Evolutionary conservation across 1,140 invertebrate species (phyloP), one percentile per base, ranked within the genome.

Genomic region (Eulimnadia texana): DNA sequence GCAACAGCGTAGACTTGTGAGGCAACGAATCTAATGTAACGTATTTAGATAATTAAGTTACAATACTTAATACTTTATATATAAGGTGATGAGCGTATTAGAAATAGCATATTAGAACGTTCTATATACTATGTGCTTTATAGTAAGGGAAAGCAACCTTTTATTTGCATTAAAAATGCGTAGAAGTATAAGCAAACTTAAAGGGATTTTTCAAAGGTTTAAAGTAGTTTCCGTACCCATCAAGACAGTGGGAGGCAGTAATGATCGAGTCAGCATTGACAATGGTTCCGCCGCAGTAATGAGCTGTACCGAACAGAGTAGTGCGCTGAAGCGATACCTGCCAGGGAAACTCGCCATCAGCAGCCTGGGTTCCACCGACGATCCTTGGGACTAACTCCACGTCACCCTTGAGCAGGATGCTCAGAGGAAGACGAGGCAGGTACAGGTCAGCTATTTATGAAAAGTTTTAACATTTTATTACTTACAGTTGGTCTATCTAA

Each of bases 231-330:
- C 16, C 60, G 11, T 56, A 63, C 56, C 60, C 67, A 23, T 67
- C 60, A 22, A 67, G 63, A 67, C 81, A 83, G 66, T 83, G 81
- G 33, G 78, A 80, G 22, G 81, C 80, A 3, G 77, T 79, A 2
- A 83, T 55, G 33, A 80, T 70, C 50, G 71, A 72, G 19, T 64
- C 68, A 6, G 69, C 65, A 24, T 69, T 67, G 50, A 82, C 67
- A 60, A 83, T 76, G 2, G 75, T 72, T 10, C 76, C 81, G 3
- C 80, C 81, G 64, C 81, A 82, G 52, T 64, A 67, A 55, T 67
- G 67, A 3, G 19, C 19, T 22, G 10, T 29, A 0, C 61, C 61
- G 55, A 57, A 57, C 20, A 63, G 50, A 6, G 24, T 20, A 6
- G 49, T 51, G 27, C 25, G 19, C 27, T 55, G 24, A 20, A 67